Conservation (phyloP, 2,888 invertebrate genomes). For the Keiferia lycopersicella region DNA sequence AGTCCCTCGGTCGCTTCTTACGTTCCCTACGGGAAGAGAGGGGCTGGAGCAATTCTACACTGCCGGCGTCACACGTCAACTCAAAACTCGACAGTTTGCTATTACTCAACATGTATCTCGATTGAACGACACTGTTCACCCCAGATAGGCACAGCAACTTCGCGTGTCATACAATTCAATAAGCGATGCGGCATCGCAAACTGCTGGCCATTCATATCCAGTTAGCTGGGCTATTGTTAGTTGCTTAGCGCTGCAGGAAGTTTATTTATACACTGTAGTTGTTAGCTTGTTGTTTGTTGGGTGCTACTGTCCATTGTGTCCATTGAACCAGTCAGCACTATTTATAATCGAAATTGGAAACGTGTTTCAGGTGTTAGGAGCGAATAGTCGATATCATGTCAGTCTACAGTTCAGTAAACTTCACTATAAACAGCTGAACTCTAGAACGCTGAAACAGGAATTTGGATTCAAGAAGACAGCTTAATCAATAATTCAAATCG, state of each 20-base stretch:
- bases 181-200: conserved; percentile 35
- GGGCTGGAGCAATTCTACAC: too few species aligned
- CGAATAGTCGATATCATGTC: too few species aligned
- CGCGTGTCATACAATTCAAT: conserved; percentile 64
- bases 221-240: conserved; percentile 37
- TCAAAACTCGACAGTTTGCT: too few species aligned
- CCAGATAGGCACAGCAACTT: conserved; percentile 36
- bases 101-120: not conserved
- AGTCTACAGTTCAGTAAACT: too few species aligned
- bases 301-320: not conserved
- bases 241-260: conserved; percentile 11
- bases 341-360: too few species aligned
- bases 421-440: not conserved
- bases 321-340: too few species aligned
- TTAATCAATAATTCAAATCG: not conserved
- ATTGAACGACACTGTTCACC: conserved; percentile 16
- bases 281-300: not conserved
- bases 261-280: conserved; percentile 3
- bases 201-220: conserved; percentile 50
- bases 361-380: too few species aligned
- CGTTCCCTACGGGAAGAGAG: too few species aligned
- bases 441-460: not conserved
- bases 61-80: too few species aligned
- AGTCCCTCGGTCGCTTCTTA: too few species aligned
- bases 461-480: not conserved